Evolutionary conservation across 2,113 vertebrate genomes (phyloP), one percentile per base, ranked within the genome.

Genomic region (Laticauda colubrina): DNA sequence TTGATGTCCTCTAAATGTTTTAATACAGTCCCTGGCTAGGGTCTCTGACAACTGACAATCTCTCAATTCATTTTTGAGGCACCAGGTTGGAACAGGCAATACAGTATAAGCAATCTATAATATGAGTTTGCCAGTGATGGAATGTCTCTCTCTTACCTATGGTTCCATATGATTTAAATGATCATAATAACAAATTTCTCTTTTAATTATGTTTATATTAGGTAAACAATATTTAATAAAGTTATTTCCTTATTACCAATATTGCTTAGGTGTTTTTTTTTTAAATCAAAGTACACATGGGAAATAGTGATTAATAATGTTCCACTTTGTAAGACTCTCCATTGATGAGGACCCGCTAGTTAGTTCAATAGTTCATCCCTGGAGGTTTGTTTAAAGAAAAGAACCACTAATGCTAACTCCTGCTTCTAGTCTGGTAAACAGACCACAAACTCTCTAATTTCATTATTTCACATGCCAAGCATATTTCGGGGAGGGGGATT

Each of bases 281-380:
- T 7, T 10, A 48, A 53, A 93, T 93, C 81, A 90, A 94, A 95
- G 90, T 89, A 89, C 29, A 56, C 14, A 23, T 29, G 88, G 94
- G 55, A 92, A 53, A 24, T 34, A 94, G 51, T 95, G 93, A 96
- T 94, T 95, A 93, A 95, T 94, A 96, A 95, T 14, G 34, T 48
- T 92, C 23, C 90, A 94, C 20, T 94, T 95, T 95, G n/a, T 91
- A 94, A 93, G 61, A 93, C 85, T 95, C 87, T 87, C 88, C 29
- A 48, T 86, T 95, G 93, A 91, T 85, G 85, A 95, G 51, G 34
- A 91, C 9, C 54, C 94, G n/a, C 90, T 91, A 75, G 20, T 23
- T 92, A 89, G 94, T 95, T 95, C 95, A 96, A 92, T 92, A 95
- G 89, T 95, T 95, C 87, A 85, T 91, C 92, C 89, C 95, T 92